Evolutionary conservation across 2,888 invertebrate genomes (phyloP).

Genomic region (Copidosoma aretas): DNA sequence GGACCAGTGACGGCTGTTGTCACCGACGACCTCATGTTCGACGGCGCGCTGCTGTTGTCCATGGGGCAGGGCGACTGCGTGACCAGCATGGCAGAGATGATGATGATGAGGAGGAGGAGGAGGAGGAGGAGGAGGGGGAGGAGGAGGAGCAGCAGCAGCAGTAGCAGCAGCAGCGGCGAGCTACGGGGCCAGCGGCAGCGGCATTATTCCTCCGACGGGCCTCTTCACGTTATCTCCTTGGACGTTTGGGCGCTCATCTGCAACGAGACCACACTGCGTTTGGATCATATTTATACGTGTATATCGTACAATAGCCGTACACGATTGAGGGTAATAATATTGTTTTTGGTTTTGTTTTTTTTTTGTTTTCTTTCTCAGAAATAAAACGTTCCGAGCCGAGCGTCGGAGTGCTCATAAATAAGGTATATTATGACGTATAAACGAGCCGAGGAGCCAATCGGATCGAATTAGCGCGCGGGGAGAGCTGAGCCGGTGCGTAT

Average conservation of each 20-base stretch:
- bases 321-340: too few relatives aligned
- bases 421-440: too few relatives aligned
- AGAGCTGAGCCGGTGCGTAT: conserved; percentile 37
- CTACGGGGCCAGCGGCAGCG: neutral
- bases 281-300: too few relatives aligned
- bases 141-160: conserved; percentile 24
- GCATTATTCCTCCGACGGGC: neutral
- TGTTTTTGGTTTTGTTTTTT: too few relatives aligned
- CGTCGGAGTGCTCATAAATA: too few relatives aligned
- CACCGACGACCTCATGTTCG: neutral
- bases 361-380: too few relatives aligned
- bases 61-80: conserved; percentile 55
- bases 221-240: neutral
- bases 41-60: conserved; percentile 47
- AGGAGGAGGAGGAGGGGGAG: neutral
- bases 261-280: too few relatives aligned
- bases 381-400: too few relatives aligned
- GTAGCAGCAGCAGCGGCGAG: neutral
- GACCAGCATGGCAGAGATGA: conserved; percentile 53
- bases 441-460: conserved; percentile 17
- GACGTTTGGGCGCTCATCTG: neutral
- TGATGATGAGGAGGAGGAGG: too few relatives aligned
- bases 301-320: too few relatives aligned
- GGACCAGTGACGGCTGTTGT: neutral
- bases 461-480: conserved; percentile 37